Percentiles rank a stretch among this genome's conserved stretches.
phyloP scores from a whole-genome alignment of 2,888 invertebrate species.

The Chrysotoxum bicinctum region DNA sequence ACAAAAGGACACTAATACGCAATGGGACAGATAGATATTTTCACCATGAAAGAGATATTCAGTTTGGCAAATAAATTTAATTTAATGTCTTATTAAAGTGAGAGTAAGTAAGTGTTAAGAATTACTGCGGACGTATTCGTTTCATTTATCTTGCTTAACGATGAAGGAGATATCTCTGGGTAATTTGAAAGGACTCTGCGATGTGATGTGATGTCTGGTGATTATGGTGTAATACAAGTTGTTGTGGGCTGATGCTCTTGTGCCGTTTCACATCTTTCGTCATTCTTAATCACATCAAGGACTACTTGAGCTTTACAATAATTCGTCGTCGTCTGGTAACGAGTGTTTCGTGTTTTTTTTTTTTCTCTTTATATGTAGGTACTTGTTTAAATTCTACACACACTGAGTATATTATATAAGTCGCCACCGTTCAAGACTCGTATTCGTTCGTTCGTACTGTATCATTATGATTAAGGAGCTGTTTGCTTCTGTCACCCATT shows the following conservation, averaged over 20 bases:
- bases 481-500: conserved; percentile 45
- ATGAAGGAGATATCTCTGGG: conserved; percentile 55
- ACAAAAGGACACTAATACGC: conserved; percentile 56
- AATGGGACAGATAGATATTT: conserved; percentile 36
- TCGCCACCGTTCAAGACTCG: conserved; percentile 5
- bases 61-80: conserved; percentile 67
- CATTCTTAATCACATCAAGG: conserved; percentile 60
- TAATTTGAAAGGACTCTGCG: conserved; percentile 39
- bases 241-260: conserved; percentile 34
- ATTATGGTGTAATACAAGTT: conserved; percentile 48
- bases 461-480: conserved; percentile 54
- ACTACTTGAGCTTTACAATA: conserved; percentile 53
- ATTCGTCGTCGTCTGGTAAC: conserved; percentile 59
- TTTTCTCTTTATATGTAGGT: background rate
- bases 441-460: background rate
- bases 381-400: background rate
- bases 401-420: background rate
- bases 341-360: conserved; percentile 44
- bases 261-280: conserved; percentile 37
- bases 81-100: conserved; percentile 72
- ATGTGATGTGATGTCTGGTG: conserved; percentile 26
- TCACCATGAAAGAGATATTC: conserved; percentile 63
- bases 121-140: conserved; percentile 61
- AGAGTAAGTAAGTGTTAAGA: conserved; percentile 71
- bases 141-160: conserved; percentile 72